These are phyloP conservation scores for Carcharodon carcharias DNA, from an alignment of 2,797 vertebrate genomes.

Conservation along the genomic window DNA sequence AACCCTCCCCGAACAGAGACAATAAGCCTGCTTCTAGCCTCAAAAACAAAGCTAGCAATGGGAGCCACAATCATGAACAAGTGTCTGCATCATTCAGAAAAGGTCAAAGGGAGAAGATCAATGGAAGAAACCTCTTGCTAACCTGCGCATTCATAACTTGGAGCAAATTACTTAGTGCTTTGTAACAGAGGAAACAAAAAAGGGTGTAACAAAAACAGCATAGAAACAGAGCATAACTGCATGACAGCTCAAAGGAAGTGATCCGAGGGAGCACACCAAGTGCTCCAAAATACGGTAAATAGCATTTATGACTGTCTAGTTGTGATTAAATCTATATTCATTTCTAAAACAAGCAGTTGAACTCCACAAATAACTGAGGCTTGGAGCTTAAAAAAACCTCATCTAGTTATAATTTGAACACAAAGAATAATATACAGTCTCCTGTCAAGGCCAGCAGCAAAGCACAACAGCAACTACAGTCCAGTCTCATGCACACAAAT, in stretches of 20 bases:
- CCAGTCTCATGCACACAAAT: not conserved
- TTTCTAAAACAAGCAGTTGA: not conserved
- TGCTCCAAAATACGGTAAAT: not conserved
- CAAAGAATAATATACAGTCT: not conserved
- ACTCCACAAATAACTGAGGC: not conserved
- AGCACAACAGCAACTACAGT: not conserved
- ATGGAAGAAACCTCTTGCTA: not conserved
- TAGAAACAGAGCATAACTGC: not conserved
- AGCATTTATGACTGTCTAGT: not conserved
- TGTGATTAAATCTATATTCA: too few species aligned
- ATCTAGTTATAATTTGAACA: not conserved
- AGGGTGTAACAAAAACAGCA: not conserved
- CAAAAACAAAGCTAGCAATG: not conserved
- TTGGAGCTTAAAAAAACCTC: not conserved
- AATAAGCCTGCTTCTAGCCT: not conserved
- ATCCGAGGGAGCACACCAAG: not conserved
- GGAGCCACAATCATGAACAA: not conserved
- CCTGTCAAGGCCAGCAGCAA: not conserved
- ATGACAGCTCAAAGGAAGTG: not conserved
- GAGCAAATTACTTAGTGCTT: not conserved
- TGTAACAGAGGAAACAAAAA: not conserved
- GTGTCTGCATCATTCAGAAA: not conserved
- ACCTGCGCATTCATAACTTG: not conserved
- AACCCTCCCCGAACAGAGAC: too few species aligned
- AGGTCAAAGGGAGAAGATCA: not conserved